Base-by-base conservation (phyloP, 1,140 invertebrate genomes). In the Danaus melanippus region DNA sequence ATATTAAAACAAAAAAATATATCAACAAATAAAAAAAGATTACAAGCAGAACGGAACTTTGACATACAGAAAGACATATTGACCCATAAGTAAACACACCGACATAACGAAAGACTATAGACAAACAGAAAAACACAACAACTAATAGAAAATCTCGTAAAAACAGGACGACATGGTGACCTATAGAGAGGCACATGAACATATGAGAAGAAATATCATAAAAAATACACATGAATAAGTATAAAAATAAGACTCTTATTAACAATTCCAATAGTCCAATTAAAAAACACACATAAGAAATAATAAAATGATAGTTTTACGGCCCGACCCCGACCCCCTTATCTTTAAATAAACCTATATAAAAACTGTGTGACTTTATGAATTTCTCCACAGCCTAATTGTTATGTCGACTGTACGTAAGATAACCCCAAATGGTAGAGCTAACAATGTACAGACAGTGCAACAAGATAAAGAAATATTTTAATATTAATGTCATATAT, bases 371-470 rank as follows among this genome's bases (percentile, higher is more conserved):
- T 67, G 60, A 63, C 60, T 71, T 65, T 64, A 73, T 67, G 66
- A 71, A 75, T 71, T 73, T 79, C 70, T 69, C 66, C 58, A 53
- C 58, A 62, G 58, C 61, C 66, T 71, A 75, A 74, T 74, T 76
- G 62, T 73, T 76, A 71, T 74, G 65, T 66, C 60, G 68, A 62
- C 53, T 66, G 69, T 63, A 67, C 60, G 48, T 50, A 46, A 58
- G 73, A 78, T 78, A 78, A 78, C 69, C 75, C 68, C 56, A 62
- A 51, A 50, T 53, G 60, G 39, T 52, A 64, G 64, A 56, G 21
- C 44, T 66, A 51, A 11, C 41, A 60, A 56, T 12, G 9, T 42
- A 15, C 43, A 62, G 67, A 66, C 42, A 45, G 12, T 53, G 9
- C 46, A n/a, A 12, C 17, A 47, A 21, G 8, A 40, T 9, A 9